Percentiles rank a stretch among this genome's conserved stretches.
phyloP scores from a whole-genome alignment of 1,140 invertebrate genomes.

The Pseudachorutes palmiensis region DNA sequence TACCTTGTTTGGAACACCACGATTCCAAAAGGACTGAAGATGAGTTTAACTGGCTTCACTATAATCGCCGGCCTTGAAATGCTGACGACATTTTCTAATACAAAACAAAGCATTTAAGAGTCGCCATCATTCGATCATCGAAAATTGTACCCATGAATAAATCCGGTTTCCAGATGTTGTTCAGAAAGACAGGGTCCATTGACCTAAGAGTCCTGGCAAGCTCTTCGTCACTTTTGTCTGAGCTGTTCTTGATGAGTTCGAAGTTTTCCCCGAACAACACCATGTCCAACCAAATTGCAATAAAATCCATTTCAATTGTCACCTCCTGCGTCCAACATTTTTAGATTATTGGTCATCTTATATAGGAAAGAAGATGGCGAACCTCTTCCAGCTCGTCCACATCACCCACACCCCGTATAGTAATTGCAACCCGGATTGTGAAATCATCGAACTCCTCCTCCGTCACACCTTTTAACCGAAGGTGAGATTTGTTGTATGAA shows the following conservation, averaged over 20 bases:
- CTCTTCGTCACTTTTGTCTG: neutral
- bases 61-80: neutral
- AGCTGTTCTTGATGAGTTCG: neutral
- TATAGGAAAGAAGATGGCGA: neutral
- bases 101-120: neutral
- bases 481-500: no score
- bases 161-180: constrained; percentile 7
- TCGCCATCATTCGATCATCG: neutral
- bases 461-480: neutral
- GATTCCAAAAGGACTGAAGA: neutral
- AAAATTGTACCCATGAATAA: neutral
- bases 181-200: neutral
- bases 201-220: neutral
- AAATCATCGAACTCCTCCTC: neutral
- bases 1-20: constrained; percentile 10
- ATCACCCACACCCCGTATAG: neutral
- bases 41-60: neutral
- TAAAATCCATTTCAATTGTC: neutral
- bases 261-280: neutral
- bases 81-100: constrained; percentile 6
- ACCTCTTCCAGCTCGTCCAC: neutral
- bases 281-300: neutral
- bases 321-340: neutral
- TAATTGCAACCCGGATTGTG: neutral
- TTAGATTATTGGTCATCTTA: neutral